A percentile compares a stretch with the other conserved stretches of the same genome.
Evolutionary conservation across 2,888 invertebrate genomes (phyloP).

Genomic region (Tenthredo scrophulariae): DNA sequence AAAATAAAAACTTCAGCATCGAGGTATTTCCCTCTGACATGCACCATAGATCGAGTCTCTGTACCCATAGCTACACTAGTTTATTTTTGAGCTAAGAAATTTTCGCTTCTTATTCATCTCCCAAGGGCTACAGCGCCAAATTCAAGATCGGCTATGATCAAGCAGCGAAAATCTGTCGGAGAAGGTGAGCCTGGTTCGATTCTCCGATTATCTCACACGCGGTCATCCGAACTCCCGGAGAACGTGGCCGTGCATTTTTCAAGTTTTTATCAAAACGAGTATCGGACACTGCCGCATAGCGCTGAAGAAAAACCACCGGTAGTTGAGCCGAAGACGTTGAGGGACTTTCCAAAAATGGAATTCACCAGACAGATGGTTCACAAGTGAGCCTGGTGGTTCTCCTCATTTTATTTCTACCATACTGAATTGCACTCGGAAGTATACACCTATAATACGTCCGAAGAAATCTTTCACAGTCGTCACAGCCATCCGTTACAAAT

Average conservation of each 20-base stretch:
- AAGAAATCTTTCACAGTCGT: neutral
- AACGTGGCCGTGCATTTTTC: constrained; percentile 68
- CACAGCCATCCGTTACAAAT: constrained; percentile 8
- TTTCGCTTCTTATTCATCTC: neutral
- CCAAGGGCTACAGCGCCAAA: constrained; percentile 11
- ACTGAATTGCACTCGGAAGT: constrained; percentile 43
- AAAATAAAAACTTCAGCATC: constrained; percentile 41
- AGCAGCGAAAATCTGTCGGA: neutral
- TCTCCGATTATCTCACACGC: constrained; percentile 30
- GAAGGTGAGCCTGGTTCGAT: neutral
- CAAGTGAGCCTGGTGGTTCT: constrained; percentile 61
- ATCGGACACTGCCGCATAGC: constrained; percentile 18
- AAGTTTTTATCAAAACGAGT: constrained; percentile 62
- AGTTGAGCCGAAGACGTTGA: constrained; percentile 25
- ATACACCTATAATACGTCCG: neutral
- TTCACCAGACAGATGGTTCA: constrained; percentile 70
- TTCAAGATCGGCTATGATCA: neutral
- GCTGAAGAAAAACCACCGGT: neutral
- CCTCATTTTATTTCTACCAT: constrained; percentile 39
- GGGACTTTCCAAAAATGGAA: constrained; percentile 58
- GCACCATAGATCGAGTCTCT: neutral
- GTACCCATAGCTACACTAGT: neutral
- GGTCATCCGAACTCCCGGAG: constrained; percentile 58
- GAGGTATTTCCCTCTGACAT: constrained; percentile 16
- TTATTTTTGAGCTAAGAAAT: neutral